Percentiles rank a stretch among this genome's conserved stretches.
phyloP scores from a whole-genome alignment of 2,888 invertebrate species.

The Pyrocoelia pectoralis region DNA sequence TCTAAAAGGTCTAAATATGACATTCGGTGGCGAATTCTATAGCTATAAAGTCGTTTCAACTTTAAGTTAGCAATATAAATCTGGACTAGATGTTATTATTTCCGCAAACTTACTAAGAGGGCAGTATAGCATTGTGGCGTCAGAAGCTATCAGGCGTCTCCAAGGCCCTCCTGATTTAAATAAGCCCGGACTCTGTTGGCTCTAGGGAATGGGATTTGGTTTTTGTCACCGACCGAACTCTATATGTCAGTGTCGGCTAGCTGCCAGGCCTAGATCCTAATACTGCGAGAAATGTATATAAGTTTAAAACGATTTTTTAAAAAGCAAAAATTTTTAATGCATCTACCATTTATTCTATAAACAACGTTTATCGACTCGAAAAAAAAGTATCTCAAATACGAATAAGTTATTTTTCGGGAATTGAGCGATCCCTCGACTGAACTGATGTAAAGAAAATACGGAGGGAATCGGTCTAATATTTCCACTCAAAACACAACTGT shows the following conservation, averaged over 20 bases:
- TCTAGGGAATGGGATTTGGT: constrained; percentile 59
- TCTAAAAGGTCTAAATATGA: constrained; percentile 10
- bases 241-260: constrained; percentile 57
- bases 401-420: constrained; percentile 25
- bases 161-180: constrained; percentile 59
- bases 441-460: constrained; percentile 33
- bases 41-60: constrained; percentile 30
- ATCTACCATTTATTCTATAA: neutral
- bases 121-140: constrained; percentile 58
- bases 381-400: constrained; percentile 5
- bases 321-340: neutral
- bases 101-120: constrained; percentile 51
- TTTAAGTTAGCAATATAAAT: constrained; percentile 35
- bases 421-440: constrained; percentile 20
- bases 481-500: constrained; percentile 44
- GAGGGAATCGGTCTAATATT: constrained; percentile 28
- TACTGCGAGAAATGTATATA: constrained; percentile 54
- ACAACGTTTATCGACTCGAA: constrained; percentile 8
- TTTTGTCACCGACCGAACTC: constrained; percentile 59
- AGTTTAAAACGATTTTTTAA: constrained; percentile 3
- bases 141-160: constrained; percentile 60
- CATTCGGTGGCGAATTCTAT: neutral
- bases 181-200: constrained; percentile 58
- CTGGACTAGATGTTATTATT: constrained; percentile 37
- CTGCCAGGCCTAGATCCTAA: constrained; percentile 53